These are phyloP conservation scores for Heteromyza rotundicornis DNA, from an alignment of 2,888 invertebrate genomes.

Conservation along the genomic window DNA sequence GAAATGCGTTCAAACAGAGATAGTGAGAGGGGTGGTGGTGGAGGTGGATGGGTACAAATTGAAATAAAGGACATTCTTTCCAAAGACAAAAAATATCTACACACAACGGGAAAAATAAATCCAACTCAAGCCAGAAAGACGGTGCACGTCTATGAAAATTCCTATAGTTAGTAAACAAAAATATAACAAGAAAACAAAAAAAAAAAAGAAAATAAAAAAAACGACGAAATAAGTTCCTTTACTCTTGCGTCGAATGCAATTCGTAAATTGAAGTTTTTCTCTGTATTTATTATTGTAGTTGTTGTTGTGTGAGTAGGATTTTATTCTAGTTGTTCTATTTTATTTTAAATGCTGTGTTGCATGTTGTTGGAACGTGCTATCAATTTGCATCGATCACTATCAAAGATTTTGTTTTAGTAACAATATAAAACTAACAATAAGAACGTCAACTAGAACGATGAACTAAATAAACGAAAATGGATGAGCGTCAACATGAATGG, in stretches of 20 bases:
- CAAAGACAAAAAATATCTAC: background rate
- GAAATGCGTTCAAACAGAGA: background rate
- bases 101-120: background rate
- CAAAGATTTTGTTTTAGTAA: constrained; percentile 27
- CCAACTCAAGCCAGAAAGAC: background rate
- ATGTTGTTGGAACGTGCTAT: constrained; percentile 19
- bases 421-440: constrained; percentile 14
- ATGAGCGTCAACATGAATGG: constrained; percentile 30
- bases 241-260: background rate
- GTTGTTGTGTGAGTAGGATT: constrained; percentile 23
- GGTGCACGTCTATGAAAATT: background rate
- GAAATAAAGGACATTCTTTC: background rate
- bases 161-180: background rate
- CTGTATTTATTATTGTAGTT: constrained; percentile 10
- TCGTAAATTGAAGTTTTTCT: constrained; percentile 13
- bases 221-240: background rate
- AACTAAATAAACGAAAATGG: constrained; percentile 33
- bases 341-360: constrained; percentile 14
- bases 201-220: constrained; percentile 10
- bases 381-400: constrained; percentile 50
- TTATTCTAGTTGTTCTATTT: constrained; percentile 19
- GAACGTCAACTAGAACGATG: constrained; percentile 26
- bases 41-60: background rate
- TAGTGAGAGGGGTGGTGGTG: background rate
- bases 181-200: background rate